Base-by-base conservation (phyloP, 2,113 vertebrate genomes). In the Eubucco bourcierii region DNA sequence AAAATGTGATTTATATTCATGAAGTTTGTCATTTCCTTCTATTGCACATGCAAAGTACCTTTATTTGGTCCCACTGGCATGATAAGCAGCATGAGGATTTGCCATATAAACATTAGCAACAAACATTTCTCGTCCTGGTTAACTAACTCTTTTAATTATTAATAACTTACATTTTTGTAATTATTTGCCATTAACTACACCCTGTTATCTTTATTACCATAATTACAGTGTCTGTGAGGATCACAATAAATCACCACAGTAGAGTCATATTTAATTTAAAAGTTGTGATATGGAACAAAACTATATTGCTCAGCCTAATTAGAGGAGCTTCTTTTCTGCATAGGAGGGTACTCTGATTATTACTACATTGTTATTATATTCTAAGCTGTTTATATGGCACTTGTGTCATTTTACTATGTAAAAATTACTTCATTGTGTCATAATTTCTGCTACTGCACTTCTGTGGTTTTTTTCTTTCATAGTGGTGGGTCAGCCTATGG, bases 1-100 rank as follows among this genome's bases (percentile, higher is more conserved):
- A 76, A 90, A 90, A 80, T 31, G 77, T 76, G 85, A 94, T 96
- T 96, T 94, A 87, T 94, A 97, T 96, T 82, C 76, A 73, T 95
- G 70, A 92, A 59, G 60, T 94, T 95, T 93, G 60, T 88, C 65
- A 73, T 95, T 96, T 94, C 87, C 39, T 86, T 66, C 70, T 67
- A 34, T 96, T 85, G 20, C 68, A 50, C 3, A 25, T 81, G 44
- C 34, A 71, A 56, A 93, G 24, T 29, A 28, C 84, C 55, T 94
- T 72, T 81, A 88, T 81, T 84, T 93, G 41, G 17, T 76, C 72
- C 76, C 27, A 39, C 6, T 90, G 88, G 84, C 73, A 58, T 84
- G 82, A 87, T 80, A 96, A 85, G 37, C 66, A 93, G 59, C 28
- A 44, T 86, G 77, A 92, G 86, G 87, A 80, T 66, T 64, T 44